Evolutionary conservation across 1,140 invertebrate genomes (phyloP).

Genomic region (Euwallacea fornicatus): DNA sequence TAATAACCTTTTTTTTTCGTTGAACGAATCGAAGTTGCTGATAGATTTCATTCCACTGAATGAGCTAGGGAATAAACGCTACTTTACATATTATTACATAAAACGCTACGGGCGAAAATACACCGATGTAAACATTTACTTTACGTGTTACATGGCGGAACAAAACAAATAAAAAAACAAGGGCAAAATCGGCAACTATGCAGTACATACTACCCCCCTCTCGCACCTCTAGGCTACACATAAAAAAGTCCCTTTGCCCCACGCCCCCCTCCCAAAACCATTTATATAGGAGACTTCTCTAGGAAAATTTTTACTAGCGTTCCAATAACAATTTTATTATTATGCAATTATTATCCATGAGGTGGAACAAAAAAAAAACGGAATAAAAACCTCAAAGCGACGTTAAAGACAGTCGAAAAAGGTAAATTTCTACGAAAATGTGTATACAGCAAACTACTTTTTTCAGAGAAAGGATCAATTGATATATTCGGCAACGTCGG

Average conservation of each 20-base stretch:
- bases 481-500: conserved; percentile 24
- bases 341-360: no score
- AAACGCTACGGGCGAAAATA: no score
- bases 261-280: neutral
- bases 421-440: neutral
- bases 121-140: no score
- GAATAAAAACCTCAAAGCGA: no score
- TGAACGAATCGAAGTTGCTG: no score
- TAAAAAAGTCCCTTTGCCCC: conserved; percentile 3
- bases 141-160: neutral
- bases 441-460: neutral
- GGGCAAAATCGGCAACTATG: conserved; percentile 23
- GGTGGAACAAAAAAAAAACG: no score
- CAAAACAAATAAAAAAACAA: conserved; percentile 11
- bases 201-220: conserved; percentile 13
- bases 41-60: no score
- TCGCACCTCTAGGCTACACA: conserved; percentile 2
- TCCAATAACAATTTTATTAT: no score
- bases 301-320: neutral
- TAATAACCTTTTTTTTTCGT: no score
- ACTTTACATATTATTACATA: no score
- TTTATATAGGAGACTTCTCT: conserved; percentile 16
- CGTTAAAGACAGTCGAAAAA: neutral
- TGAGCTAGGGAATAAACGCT: no score
- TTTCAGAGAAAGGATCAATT: conserved; percentile 16